Evolutionary conservation across 2,797 vertebrate species (phyloP).

Genomic region (Pseudochirops corinnae): DNA sequence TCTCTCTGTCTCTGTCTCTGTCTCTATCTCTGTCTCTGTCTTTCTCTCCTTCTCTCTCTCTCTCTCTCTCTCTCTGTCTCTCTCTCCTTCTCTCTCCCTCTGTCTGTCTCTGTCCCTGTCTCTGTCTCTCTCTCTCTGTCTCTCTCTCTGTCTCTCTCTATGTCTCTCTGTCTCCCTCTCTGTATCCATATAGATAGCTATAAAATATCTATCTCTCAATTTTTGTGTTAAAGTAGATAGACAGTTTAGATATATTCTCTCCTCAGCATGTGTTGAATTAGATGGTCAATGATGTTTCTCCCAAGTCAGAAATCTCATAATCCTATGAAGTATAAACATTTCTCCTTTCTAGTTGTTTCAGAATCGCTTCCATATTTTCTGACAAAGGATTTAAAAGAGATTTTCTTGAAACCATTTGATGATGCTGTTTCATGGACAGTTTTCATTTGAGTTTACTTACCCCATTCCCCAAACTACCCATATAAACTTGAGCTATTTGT

Average conservation of each 20-base stretch:
- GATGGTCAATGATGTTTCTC: background rate
- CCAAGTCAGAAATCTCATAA: background rate
- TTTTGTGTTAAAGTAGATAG: background rate
- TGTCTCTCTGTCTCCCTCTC: too few species aligned
- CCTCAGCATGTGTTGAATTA: background rate
- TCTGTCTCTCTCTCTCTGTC: too few species aligned
- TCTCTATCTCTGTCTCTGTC: too few species aligned
- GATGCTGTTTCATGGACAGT: background rate
- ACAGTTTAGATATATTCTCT: background rate
- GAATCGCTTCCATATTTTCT: background rate
- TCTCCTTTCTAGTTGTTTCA: background rate
- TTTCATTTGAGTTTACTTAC: conserved; percentile 16
- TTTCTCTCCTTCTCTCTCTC: too few species aligned
- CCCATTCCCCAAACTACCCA: background rate
- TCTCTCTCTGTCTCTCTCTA: too few species aligned
- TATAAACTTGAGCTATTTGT: background rate
- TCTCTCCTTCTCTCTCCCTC: too few species aligned
- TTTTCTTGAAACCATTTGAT: background rate
- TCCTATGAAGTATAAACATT: background rate
- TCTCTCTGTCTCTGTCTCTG: too few species aligned
- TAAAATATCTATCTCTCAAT: background rate
- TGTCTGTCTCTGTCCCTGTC: too few species aligned
- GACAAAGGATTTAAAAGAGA: background rate
- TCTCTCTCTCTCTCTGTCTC: too few species aligned
- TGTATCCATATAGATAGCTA: background rate